Evolutionary conservation across 2,888 invertebrate genomes (phyloP).

Genomic region (Drosophila mayaguana): DNA sequence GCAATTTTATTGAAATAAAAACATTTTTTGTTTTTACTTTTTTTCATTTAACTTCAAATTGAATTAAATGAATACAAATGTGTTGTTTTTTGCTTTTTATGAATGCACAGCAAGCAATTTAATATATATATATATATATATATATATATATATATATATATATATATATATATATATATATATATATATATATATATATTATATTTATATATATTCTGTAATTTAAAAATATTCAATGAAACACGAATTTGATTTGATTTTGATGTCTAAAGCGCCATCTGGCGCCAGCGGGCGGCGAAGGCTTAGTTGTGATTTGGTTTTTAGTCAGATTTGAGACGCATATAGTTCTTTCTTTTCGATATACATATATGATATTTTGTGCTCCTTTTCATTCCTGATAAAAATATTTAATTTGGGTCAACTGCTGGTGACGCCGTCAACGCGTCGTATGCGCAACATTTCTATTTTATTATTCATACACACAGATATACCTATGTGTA

Average conservation of each 20-base stretch:
- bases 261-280: neutral
- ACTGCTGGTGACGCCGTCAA: conserved; percentile 25
- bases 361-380: neutral
- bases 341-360: neutral
- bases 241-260: neutral
- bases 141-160: no score
- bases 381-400: neutral
- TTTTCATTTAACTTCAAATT: neutral
- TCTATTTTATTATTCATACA: conserved; percentile 34
- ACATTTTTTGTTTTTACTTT: neutral
- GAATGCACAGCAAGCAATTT: neutral
- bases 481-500: neutral
- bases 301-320: neutral
- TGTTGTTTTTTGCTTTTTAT: neutral
- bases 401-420: conserved; percentile 46
- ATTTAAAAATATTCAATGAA: neutral
- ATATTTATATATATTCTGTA: no score
- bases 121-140: no score
- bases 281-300: neutral
- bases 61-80: neutral
- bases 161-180: no score
- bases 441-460: conserved; percentile 68
- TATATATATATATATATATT: no score
- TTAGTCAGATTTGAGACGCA: neutral
- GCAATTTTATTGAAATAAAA: neutral